Conservation (phyloP, 2,888 invertebrate genomes). For the Piscicola geometra region DNA sequence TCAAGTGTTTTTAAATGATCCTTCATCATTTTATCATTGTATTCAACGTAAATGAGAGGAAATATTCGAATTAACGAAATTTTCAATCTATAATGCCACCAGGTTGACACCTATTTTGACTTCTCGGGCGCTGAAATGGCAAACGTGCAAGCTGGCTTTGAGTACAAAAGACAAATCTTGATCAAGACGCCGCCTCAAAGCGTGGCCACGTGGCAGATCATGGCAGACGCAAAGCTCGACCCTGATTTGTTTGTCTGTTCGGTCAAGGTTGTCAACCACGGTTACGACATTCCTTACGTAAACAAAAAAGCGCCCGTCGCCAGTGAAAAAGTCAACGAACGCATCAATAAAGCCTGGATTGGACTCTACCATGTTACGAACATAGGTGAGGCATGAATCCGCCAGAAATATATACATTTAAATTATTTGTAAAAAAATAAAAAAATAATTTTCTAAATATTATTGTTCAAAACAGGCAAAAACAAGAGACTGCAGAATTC, state of each 20-base stretch:
- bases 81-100: too few species aligned
- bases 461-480: background rate
- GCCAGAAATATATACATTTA: background rate
- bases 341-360: constrained; percentile 47
- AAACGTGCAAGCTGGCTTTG: constrained; percentile 14
- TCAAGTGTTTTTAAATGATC: too few species aligned
- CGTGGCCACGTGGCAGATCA: constrained; percentile 34
- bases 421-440: background rate
- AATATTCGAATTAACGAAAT: too few species aligned
- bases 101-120: constrained; percentile 13
- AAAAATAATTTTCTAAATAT: background rate
- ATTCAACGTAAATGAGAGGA: too few species aligned
- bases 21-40: too few species aligned
- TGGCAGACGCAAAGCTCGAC: constrained; percentile 21
- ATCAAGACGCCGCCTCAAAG: constrained; percentile 35
- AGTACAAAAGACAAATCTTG: constrained; percentile 13
- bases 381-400: constrained; percentile 33
- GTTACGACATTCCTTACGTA: constrained; percentile 34
- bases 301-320: constrained; percentile 35
- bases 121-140: background rate
- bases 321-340: constrained; percentile 42
- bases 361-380: constrained; percentile 39
- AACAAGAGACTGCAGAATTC: constrained; percentile 16
- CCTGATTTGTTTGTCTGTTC: constrained; percentile 31
- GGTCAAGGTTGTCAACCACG: constrained; percentile 28